Base-by-base conservation (phyloP, 2,888 invertebrate species). In the Amphipoea lucens region DNA sequence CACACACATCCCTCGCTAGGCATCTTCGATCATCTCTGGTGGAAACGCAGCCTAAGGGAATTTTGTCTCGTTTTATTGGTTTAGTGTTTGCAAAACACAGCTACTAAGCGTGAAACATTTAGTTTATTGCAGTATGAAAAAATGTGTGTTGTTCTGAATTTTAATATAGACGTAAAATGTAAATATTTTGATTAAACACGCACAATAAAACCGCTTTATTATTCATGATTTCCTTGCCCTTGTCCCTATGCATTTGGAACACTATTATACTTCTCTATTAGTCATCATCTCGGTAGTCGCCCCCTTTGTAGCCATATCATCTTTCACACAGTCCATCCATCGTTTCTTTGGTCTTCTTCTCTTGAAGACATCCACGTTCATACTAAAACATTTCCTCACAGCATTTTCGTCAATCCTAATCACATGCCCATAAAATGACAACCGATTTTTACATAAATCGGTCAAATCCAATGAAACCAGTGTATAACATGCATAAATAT, bases 401-500 rank as follows among this genome's bases (percentile, higher is more conserved):
- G 11, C 60, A n/a, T n/a, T n/a, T n/a, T n/a, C n/a, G 11, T n/a
- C 60, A 12, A 23, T n/a, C 57, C 57, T n/a, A 11, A 57, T n/a
- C 57, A 57, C 57, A 57, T 20, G 23, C 20, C 6, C 54, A 57
- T 54, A 57, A 2, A 0, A 57, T 60, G 1, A 60, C 60, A 60
- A n/a, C 6, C 14, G 62, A 29, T 62, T 29, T 14, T 62, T 14
- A 14, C 2, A 62, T 0, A 14, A 29, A 62, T 62, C 29, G 5
- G 29, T 29, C 6, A 29, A 62, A 29, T 29, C 29, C 76, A 93
- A 94, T 94, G 94, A 95, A 95, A 94, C 89, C 75, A 81, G 57
- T 78, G 60, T 90, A 14, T 86, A 94, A 94, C 89, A 92, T 95
- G 94, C 95, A 92, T 94, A 95, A 95, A 95, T 94, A 94, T 95